A percentile compares a stretch with the other conserved stretches of the same genome.
Conservation (phyloP, 37 sponge, comb jelly and placozoan genomes). For the Halichondria panicea region DNA sequence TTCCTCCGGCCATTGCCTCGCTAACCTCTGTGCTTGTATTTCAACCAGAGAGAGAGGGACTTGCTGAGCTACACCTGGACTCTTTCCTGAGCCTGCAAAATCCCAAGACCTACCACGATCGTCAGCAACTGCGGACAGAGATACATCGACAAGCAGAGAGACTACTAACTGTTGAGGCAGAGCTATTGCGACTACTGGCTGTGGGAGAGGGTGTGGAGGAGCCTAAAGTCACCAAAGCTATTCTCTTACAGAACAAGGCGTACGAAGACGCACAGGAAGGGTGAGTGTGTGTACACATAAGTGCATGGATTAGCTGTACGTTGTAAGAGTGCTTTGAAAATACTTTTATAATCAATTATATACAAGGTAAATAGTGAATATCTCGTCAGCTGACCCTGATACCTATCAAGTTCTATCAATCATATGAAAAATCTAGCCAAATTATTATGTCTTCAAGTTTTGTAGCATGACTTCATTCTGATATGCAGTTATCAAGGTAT, state of each 20-base stretch:
- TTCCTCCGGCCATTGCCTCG: conserved; percentile 1
- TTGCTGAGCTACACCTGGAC: conserved; percentile 50
- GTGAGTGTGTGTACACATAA: conserved; percentile 6
- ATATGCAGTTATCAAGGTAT: too few species aligned
- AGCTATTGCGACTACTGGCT: conserved; percentile 50
- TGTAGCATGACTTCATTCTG: too few species aligned
- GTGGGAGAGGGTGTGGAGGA: conserved; percentile 34
- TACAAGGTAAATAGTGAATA: too few species aligned
- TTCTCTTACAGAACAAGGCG: conserved; percentile 40
- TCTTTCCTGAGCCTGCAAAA: conserved; percentile 55
- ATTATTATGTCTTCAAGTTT: too few species aligned
- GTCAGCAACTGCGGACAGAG: conserved; percentile 37
- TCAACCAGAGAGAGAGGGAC: conserved; percentile 48
- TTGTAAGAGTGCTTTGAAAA: too few species aligned
- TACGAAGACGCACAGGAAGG: conserved; percentile 53
- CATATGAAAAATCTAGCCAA: too few species aligned
- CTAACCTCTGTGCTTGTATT: conserved; percentile 43
- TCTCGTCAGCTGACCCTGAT: too few species aligned
- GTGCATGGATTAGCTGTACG: too few species aligned
- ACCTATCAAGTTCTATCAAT: too few species aligned
- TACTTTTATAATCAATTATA: too few species aligned
- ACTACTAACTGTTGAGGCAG: conserved; percentile 18
- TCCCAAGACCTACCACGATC: conserved; percentile 54
- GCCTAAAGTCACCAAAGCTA: conserved; percentile 21
- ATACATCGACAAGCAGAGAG: conserved; percentile 42